Conservation (phyloP, 2,797 vertebrate species). For the Lepilemur septentrionalis region DNA sequence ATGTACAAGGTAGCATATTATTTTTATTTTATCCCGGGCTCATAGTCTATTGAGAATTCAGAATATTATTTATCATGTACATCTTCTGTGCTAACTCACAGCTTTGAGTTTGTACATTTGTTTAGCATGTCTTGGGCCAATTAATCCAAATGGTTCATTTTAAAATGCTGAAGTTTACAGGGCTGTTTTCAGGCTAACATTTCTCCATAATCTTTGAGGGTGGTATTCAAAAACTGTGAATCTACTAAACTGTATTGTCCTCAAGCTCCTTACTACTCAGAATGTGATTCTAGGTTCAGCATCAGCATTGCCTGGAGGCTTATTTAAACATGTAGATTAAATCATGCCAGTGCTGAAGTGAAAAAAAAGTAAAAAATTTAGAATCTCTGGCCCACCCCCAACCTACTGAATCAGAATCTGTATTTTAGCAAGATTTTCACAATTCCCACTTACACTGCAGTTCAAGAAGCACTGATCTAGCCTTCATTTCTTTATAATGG, state of each 20-base stretch:
- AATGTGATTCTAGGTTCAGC: not conserved
- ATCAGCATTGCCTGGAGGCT: not conserved
- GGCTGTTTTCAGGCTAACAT: not conserved
- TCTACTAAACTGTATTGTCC: not conserved
- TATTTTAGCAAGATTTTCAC: conserved; percentile 33
- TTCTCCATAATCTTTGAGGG: conserved; percentile 13
- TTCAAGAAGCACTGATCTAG: not conserved
- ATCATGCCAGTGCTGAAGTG: not conserved
- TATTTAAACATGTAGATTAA: not conserved
- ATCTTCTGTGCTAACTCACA: not conserved
- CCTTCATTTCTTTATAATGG: not conserved
- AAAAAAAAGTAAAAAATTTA: not conserved
- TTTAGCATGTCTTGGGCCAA: not conserved
- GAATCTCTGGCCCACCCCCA: not conserved
- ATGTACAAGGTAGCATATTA: not conserved
- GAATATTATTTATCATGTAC: not conserved
- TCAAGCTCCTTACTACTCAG: not conserved
- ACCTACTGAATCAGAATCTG: conserved; percentile 5
- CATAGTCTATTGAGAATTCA: not conserved
- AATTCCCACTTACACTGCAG: not conserved
- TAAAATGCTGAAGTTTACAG: not conserved
- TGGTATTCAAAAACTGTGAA: not conserved
- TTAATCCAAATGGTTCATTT: not conserved
- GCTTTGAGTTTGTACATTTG: not conserved
- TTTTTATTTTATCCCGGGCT: conserved; percentile 15